A percentile compares a stretch with the other conserved stretches of the same genome.
Conservation (phyloP, 2,113 vertebrate species). For the Genyomyrus donnyi region DNA sequence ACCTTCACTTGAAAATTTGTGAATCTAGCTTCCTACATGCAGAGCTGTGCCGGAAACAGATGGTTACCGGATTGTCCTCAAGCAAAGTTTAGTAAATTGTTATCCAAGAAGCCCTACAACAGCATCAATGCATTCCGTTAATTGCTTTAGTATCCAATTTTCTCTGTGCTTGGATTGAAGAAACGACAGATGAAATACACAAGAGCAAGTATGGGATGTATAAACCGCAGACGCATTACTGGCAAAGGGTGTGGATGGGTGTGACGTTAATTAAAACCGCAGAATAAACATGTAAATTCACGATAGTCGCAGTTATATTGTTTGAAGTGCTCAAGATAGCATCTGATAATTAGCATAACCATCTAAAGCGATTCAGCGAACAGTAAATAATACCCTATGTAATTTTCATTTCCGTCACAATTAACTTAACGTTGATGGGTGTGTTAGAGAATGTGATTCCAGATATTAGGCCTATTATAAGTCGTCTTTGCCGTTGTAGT, state of each 20-base stretch:
- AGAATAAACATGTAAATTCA: background rate
- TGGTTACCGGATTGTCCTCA: constrained; percentile 70
- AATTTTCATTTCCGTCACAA: background rate
- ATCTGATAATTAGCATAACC: background rate
- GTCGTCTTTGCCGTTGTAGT: background rate
- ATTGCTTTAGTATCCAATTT: background rate
- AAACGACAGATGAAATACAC: background rate
- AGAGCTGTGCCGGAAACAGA: constrained; percentile 62
- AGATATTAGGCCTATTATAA: background rate
- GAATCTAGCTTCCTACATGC: constrained; percentile 58
- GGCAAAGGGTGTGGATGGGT: background rate
- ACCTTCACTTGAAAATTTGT: constrained; percentile 62
- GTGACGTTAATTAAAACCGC: background rate
- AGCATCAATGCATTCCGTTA: constrained; percentile 2
- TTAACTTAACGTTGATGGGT: background rate
- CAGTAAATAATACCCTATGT: background rate
- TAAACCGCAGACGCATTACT: background rate
- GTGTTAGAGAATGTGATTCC: background rate
- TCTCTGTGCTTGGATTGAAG: background rate
- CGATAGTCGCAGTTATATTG: no score
- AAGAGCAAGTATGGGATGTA: background rate
- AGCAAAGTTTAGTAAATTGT: constrained; percentile 56
- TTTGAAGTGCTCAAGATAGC: background rate
- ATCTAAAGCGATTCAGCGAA: background rate
- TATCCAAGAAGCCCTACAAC: constrained; percentile 41